Base-by-base conservation (phyloP, 2,113 vertebrate genomes). In the Nesoenas mayeri region DNA sequence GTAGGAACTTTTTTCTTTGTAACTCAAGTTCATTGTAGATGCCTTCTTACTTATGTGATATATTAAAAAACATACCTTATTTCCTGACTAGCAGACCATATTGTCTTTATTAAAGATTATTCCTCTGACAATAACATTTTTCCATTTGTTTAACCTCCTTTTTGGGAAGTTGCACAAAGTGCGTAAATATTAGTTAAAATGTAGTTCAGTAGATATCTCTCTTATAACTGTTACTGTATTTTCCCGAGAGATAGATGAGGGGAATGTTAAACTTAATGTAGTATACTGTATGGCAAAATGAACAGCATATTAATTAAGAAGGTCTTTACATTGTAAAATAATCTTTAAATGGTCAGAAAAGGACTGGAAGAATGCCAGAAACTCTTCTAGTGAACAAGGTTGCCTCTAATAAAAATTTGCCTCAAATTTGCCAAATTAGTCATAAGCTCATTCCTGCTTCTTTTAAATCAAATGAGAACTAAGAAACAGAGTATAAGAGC, bases 21-120 rank as follows among this genome's bases (percentile, higher is more conserved):
- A 79, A 83, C 36, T 65, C 0, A 73, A 92, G 31, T 73, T 92
- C 64, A 79, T 40, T 61, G 40, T 53, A 87, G 71, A 91, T 94
- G 34, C 19, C 26, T 60, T 92, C 54, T 85, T 75, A 48, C 80
- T 89, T 89, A 62, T 54, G 31, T 22, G 58, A 69, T 65, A 80
- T 62, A 89, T 71, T 71, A 34, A 70, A 88, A 91, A 84, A 34
- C 9, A 82, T 28, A 72, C 29, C 77, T 67, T 73, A 75, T 89
- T 92, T 96, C 83, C 73, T 75, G 70, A 77, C 74, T 50, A 82
- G 40, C 57, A 92, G 73, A 88, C 36, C 75, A 73, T 92, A 54
- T 38, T 83, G 28, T n/a, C 44, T 79, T 95, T 92, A 89, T 48
- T 95, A 95, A 93, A 91, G 28, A 93, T 73, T 65, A 74, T 53